These are phyloP conservation scores for Aricia artaxerxes DNA, from an alignment of 2,888 invertebrate species.

Conservation along the genomic window DNA sequence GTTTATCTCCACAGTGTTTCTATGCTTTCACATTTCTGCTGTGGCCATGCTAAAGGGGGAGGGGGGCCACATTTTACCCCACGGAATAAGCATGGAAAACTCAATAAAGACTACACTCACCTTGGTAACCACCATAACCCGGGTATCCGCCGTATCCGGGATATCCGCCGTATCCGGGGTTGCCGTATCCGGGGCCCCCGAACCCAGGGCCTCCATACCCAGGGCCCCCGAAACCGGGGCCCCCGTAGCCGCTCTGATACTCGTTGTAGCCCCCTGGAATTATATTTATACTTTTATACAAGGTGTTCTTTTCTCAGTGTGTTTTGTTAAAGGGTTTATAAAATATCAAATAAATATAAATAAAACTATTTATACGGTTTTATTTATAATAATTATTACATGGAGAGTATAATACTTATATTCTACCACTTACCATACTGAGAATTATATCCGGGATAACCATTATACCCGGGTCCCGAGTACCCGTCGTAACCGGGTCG, in stretches of 20 bases:
- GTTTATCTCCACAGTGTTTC: too few species aligned
- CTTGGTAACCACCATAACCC: not conserved
- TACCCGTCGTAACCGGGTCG: conserved; percentile 52
- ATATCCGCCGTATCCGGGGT: conserved; percentile 37
- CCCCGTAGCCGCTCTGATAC: not conserved
- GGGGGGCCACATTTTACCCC: too few species aligned
- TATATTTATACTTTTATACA: not conserved
- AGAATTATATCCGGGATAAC: conserved; percentile 43
- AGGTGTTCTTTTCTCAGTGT: too few species aligned
- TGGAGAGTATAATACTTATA: too few species aligned
- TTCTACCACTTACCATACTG: conserved; percentile 33
- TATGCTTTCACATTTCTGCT: too few species aligned
- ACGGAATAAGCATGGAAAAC: not conserved
- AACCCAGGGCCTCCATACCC: not conserved
- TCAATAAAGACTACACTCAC: not conserved
- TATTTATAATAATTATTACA: too few species aligned
- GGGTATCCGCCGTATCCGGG: conserved; percentile 14
- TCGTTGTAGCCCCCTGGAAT: conserved; percentile 39
- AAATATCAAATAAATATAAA: too few species aligned
- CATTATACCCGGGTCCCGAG: conserved; percentile 41
- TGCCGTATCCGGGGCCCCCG: conserved; percentile 37
- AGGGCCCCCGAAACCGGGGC: not conserved
- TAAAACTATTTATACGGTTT: too few species aligned
- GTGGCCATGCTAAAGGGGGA: too few species aligned
- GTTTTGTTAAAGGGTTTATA: too few species aligned